Evolutionary conservation across 1,140 invertebrate genomes (phyloP).

Genomic region (Asobara japonica): DNA sequence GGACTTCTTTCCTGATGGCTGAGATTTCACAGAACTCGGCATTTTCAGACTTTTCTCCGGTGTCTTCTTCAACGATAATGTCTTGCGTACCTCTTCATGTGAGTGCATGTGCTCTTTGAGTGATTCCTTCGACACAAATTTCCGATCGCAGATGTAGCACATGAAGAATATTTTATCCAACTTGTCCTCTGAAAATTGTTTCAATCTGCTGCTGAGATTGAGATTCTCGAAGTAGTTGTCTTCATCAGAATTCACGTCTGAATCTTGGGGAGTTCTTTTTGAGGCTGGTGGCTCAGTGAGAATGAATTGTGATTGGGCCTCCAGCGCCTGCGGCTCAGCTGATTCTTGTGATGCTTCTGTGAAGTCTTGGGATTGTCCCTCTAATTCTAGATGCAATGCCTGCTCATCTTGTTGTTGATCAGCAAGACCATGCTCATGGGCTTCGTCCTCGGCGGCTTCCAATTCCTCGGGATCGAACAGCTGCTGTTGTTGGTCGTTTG

Average conservation of each 20-base stretch:
- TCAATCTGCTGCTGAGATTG: slow-evolving; percentile 60
- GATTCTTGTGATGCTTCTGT: slow-evolving; percentile 14
- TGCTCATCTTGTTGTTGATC: slow-evolving; percentile 12
- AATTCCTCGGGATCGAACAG: slow-evolving; percentile 2
- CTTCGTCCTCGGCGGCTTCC: neutral
- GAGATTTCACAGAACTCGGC: slow-evolving; percentile 42
- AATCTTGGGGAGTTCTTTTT: neutral
- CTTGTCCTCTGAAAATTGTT: slow-evolving; percentile 49
- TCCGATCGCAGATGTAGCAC: slow-evolving; percentile 62
- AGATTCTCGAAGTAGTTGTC: slow-evolving; percentile 64
- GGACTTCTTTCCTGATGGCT: slow-evolving; percentile 54
- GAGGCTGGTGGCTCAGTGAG: slow-evolving; percentile 19
- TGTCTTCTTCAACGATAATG: slow-evolving; percentile 50
- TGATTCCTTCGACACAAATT: slow-evolving; percentile 60
- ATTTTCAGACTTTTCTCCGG: slow-evolving; percentile 49
- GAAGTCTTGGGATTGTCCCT: neutral
- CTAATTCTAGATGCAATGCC: neutral
- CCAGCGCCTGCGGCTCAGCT: neutral
- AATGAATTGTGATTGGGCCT: slow-evolving; percentile 34
- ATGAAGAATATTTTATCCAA: slow-evolving; percentile 57
- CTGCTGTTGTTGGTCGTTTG: slow-evolving; percentile 28
- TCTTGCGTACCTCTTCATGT: slow-evolving; percentile 59
- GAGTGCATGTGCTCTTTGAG: slow-evolving; percentile 64
- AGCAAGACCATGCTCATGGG: neutral
- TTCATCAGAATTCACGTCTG: slow-evolving; percentile 51